A percentile compares a stretch with the other conserved stretches of the same genome.
Evolutionary conservation across 2,113 vertebrate genomes (phyloP).

Genomic region (Camelus bactrianus): DNA sequence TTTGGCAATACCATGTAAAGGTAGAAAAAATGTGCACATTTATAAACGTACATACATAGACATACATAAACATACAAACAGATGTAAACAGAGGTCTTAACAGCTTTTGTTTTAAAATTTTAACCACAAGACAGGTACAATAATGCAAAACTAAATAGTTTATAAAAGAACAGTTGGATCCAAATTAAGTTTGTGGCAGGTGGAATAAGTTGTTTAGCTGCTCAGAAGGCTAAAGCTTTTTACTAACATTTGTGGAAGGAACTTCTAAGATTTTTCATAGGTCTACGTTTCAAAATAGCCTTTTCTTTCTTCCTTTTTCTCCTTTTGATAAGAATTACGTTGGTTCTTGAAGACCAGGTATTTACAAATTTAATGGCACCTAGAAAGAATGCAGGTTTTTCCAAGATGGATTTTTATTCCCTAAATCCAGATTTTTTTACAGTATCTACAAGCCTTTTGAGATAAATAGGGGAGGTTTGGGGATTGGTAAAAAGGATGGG

Average conservation of each 20-base stretch:
- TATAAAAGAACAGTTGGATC: neutral
- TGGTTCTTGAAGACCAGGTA: neutral
- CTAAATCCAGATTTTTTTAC: neutral
- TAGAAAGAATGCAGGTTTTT: neutral
- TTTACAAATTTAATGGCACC: neutral
- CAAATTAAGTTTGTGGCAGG: neutral
- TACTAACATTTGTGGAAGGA: no score
- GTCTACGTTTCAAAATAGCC: neutral
- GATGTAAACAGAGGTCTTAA: neutral
- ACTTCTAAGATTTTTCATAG: neutral
- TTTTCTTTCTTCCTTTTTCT: neutral
- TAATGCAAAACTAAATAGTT: neutral
- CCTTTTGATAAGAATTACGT: neutral
- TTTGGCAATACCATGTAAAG: no score
- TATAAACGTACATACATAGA: no score
- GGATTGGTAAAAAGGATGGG: neutral
- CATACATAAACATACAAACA: neutral
- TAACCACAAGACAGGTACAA: neutral
- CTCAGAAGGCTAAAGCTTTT: no score
- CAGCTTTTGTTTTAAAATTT: neutral
- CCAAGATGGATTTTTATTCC: neutral
- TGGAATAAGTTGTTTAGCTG: neutral
- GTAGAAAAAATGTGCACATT: no score
- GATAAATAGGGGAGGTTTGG: neutral
- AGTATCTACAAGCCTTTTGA: neutral